A percentile compares a stretch with the other conserved stretches of the same genome.
These are phyloP conservation scores for Chrysotoxum bicinctum DNA, from an alignment of 2,888 invertebrate species.

Conservation along the genomic window DNA sequence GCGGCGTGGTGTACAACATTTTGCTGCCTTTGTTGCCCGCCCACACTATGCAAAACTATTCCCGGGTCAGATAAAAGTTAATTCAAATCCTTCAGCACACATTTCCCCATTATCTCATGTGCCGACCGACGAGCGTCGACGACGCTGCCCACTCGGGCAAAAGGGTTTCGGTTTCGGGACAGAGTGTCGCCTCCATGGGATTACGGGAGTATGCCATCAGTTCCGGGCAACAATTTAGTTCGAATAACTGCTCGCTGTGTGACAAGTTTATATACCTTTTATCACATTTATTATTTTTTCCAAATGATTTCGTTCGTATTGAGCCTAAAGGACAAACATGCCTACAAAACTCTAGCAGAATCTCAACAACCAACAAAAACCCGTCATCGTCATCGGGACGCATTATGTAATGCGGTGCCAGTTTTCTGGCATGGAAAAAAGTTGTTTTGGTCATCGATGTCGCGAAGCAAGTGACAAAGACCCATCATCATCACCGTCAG, in stretches of 20 bases:
- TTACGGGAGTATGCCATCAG: background rate
- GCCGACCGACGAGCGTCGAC: too few species aligned
- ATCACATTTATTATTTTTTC: slow-evolving; percentile 35
- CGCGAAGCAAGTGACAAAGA: slow-evolving; percentile 67
- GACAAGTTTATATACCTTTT: slow-evolving; percentile 56
- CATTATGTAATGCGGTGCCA: slow-evolving; percentile 53
- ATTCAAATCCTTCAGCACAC: slow-evolving; percentile 60
- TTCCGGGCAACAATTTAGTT: slow-evolving; percentile 53
- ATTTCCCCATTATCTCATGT: slow-evolving; percentile 32
- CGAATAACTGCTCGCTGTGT: slow-evolving; percentile 61
- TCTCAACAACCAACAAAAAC: slow-evolving; percentile 27
- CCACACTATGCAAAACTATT: slow-evolving; percentile 62
- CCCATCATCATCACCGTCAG: slow-evolving; percentile 71
- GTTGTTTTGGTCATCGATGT: slow-evolving; percentile 69
- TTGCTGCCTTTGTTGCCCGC: slow-evolving; percentile 54
- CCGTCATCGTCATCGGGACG: slow-evolving; percentile 29
- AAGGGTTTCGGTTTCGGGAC: slow-evolving; percentile 40
- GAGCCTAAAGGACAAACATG: background rate
- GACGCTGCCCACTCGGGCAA: slow-evolving; percentile 45
- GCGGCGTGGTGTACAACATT: slow-evolving; percentile 24
- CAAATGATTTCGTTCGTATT: slow-evolving; percentile 7
- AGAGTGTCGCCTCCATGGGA: slow-evolving; percentile 32
- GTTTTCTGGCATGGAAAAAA: slow-evolving; percentile 31
- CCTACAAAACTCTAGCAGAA: slow-evolving; percentile 33
- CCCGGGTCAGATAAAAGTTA: slow-evolving; percentile 69